Evolutionary conservation across 2,888 invertebrate genomes (phyloP).

Genomic region (Scrobipalpa atriplicella): DNA sequence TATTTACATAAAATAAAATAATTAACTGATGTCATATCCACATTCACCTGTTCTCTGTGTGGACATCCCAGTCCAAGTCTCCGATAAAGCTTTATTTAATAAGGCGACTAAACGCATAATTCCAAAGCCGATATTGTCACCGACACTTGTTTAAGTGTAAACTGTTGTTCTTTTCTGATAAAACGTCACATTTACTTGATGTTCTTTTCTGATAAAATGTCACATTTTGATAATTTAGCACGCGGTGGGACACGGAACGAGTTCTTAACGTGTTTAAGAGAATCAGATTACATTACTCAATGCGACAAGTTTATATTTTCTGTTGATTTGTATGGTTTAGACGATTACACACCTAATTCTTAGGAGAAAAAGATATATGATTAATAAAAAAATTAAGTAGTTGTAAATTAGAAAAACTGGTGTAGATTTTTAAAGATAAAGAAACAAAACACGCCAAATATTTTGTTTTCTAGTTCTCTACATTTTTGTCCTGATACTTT

Average conservation of each 20-base stretch:
- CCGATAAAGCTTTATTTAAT: conserved; percentile 76
- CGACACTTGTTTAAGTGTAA: conserved; percentile 80
- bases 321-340: conserved; percentile 11
- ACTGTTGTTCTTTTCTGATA: conserved; percentile 78
- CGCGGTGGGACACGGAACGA: conserved; percentile 50
- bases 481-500: no score
- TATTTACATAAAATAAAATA: no score
- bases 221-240: conserved; percentile 78
- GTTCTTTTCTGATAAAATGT: conserved; percentile 75
- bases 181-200: conserved; percentile 77
- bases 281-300: conserved; percentile 55
- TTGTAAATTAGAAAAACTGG: conserved; percentile 25
- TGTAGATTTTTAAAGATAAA: conserved; percentile 42
- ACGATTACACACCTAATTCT: conserved; percentile 32
- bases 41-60: conserved; percentile 40
- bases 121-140: conserved; percentile 60
- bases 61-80: conserved; percentile 41
- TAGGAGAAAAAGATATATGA: background rate
- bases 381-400: background rate
- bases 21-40: conserved; percentile 39
- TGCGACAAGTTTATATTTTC: conserved; percentile 39
- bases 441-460: background rate
- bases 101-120: conserved; percentile 73
- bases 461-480: no score
- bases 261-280: conserved; percentile 57